Evolutionary conservation across 92 coral and sea anemone species (phyloP), one percentile per base, ranked within the genome.

Genomic region (Ricordea florida): DNA sequence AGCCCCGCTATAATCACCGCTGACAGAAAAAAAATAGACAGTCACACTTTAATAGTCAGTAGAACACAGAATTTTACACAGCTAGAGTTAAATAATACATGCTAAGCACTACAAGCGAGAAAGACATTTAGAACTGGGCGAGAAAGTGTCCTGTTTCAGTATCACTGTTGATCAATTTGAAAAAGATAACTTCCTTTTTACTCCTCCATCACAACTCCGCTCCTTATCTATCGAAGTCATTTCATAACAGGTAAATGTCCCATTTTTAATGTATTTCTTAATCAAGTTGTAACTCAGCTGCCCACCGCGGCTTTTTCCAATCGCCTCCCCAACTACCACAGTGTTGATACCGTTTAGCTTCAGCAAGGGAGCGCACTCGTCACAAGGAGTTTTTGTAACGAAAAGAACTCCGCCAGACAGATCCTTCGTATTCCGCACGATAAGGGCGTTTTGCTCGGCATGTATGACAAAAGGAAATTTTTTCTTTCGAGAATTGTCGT

Each of bases 391-490:
- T 40, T 90, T 93, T 28, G 81, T 93, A 11, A 93, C 93, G 81
- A 86, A 90, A 78, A 93, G 41, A 58, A 88, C 85, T 18, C 53
- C 46, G 24, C 78, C 78, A 1, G 81, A 71, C 62, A 93, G 71
- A 35, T 90, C 87, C 30, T 87, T 48, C 14, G 27, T 25, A 81
- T 91, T 82, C 50, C 98, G 70, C 11, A 69, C 52, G 11, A 90
- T 57, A 17, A 93, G 64, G 17, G 93, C 93, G 33, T 87, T 88
- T 51, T 93, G 98, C 33, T 93, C 98, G 10, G 96, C 98, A 66
- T 93, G 98, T 62, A 84, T 84, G 18, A 79, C 38, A 42, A 53
- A 93, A 9, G 96, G 87, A 20, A 86, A 93, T 60, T 90, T 93
- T 44, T 69, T 87, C 23, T 65, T 50, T 8, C 35, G 38, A 10